These are phyloP conservation scores for Bufo bufo DNA, from an alignment of 2,113 vertebrate species.

Conservation along the genomic window DNA sequence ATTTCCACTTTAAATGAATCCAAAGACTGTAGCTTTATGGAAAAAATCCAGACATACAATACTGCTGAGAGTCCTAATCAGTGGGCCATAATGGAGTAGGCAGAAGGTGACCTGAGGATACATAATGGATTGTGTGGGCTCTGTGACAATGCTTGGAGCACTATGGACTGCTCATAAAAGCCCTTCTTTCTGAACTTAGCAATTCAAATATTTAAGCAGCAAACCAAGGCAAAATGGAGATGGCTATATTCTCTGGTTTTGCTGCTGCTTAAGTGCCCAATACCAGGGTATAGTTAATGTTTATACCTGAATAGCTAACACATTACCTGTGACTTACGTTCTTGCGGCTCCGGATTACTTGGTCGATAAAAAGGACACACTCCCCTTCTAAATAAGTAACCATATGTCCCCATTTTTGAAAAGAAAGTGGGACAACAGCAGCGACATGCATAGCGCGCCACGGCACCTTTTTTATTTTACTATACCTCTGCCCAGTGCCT, in stretches of 20 bases:
- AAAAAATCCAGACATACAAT: neutral
- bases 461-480: no score
- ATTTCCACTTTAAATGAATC: neutral
- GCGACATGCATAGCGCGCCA: no score
- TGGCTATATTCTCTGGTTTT: neutral
- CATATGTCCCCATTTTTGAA: no score
- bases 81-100: conserved; percentile 17
- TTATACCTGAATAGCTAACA: conserved; percentile 2
- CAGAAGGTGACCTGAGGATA: conserved; percentile 29
- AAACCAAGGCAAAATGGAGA: neutral
- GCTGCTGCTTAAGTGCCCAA: neutral
- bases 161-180: neutral
- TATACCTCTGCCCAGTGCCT: no score
- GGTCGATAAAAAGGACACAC: neutral
- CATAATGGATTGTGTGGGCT: neutral
- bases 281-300: neutral
- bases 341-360: neutral
- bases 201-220: neutral
- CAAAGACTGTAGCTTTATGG: neutral
- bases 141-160: no score
- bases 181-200: neutral
- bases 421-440: no score
- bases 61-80: neutral
- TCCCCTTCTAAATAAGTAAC: no score
- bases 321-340: neutral